phyloP scores from a whole-genome alignment of 2,888 invertebrate species.

The Acrocyrtus sp. region DNA sequence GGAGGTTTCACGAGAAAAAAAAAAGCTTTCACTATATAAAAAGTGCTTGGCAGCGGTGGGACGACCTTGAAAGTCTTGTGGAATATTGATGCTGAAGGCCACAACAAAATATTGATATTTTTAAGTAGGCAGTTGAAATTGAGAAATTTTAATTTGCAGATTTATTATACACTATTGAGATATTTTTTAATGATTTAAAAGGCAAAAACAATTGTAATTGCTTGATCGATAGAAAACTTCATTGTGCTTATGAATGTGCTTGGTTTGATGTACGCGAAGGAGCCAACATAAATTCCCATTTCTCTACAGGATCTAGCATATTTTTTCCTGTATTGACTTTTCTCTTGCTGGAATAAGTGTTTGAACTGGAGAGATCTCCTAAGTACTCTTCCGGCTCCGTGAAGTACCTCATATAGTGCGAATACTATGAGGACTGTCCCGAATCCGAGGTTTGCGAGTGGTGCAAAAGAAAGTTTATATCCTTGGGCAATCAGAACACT shows the following conservation, averaged over 20 bases:
- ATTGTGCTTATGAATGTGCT: neutral
- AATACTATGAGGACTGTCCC: neutral
- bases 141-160: too few relatives aligned
- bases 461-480: neutral
- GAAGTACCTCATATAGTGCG: neutral
- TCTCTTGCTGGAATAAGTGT: neutral
- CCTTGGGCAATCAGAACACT: neutral
- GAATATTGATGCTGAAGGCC: too few relatives aligned
- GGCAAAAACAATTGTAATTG: neutral
- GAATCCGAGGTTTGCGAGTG: neutral
- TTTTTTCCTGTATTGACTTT: neutral
- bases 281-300: neutral
- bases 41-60: too few relatives aligned
- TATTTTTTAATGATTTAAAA: slow-evolving; percentile 67
- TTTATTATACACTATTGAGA: too few relatives aligned
- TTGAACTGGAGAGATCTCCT: neutral
- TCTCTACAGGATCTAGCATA: neutral
- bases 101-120: too few relatives aligned
- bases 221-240: neutral
- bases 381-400: neutral
- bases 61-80: too few relatives aligned
- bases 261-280: neutral
- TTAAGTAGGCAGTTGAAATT: too few relatives aligned
- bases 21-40: too few relatives aligned
- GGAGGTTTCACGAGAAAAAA: too few relatives aligned